Base-by-base conservation (phyloP, 2,797 vertebrate genomes). In the Cuculus canorus region DNA sequence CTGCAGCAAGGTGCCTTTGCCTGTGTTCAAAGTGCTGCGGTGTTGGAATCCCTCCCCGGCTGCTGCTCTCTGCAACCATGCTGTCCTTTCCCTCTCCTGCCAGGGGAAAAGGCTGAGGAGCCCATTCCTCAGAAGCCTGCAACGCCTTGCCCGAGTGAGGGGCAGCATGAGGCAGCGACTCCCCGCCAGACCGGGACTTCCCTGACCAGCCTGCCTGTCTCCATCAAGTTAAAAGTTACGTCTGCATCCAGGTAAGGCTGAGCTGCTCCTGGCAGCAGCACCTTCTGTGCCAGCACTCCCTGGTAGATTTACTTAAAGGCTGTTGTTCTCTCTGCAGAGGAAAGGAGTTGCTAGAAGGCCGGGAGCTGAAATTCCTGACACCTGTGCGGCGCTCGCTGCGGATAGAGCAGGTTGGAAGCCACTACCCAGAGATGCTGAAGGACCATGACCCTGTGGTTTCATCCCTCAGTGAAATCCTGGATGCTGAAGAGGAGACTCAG, bases 301-400 rank as follows among this genome's bases (percentile, higher is more conserved):
- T 48, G 2, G 8, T 14, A 5, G 39, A 1, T 52, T 87, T 21
- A 59, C 48, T 27, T 41, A 14, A 57, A 17, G 5, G 9, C 37
- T 68, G 16, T 64, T 53, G 22, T 70, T 25, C 50, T 60, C 41
- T 54, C 68, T 0, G 6, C 39, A 97, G 96, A 15, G 30, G 2
- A 41, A 96, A 27, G 68, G 43, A 92, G 37, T 3, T 60, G 16
- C 43, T 15, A 13, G 53, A 61, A 4, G 95, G 98, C 11, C 98
- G 94, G 4, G 98, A 98, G 82, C 41, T 98, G 66, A 99, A 98
- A 50, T 98, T 99, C 54, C 90, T 99, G 91, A 99, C 99, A 0
- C 99, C 99, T 0, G 99, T 99, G 9, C 96, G 99, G 12, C 98
- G 99, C 6, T 99, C 99, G 0, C 82, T 98, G 32, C 97, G 99